These are phyloP conservation scores for Perca schrenkii DNA, from an alignment of 2,113 vertebrate genomes.

Conservation along the genomic window DNA sequence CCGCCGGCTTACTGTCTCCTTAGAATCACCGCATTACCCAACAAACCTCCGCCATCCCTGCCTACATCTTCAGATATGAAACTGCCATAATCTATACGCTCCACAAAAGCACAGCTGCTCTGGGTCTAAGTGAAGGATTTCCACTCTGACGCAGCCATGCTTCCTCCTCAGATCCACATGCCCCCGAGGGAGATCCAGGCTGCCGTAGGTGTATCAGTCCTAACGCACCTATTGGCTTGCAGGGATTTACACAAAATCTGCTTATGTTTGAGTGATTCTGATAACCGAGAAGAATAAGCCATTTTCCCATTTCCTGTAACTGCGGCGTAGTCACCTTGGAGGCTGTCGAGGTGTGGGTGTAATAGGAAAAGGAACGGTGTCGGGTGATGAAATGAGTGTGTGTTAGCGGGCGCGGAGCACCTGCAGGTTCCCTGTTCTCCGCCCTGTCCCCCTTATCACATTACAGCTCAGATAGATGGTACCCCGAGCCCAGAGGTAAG, in stretches of 20 bases:
- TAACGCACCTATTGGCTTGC: slow-evolving; percentile 25
- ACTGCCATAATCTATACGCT: slow-evolving; percentile 36
- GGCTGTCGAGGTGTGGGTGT: slow-evolving; percentile 46
- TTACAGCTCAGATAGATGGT: slow-evolving; percentile 78
- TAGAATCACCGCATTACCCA: slow-evolving; percentile 16
- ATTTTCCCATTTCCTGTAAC: slow-evolving; percentile 50
- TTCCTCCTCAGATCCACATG: slow-evolving; percentile 25
- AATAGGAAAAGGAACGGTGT: slow-evolving; percentile 58
- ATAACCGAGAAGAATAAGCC: slow-evolving; percentile 56
- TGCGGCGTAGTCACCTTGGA: slow-evolving; percentile 54
- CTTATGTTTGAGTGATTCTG: slow-evolving; percentile 52
- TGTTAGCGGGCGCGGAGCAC: slow-evolving; percentile 62
- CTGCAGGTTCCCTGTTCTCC: slow-evolving; percentile 63
- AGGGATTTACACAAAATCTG: slow-evolving; percentile 63
- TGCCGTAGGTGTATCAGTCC: slow-evolving; percentile 45
- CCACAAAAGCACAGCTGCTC: slow-evolving; percentile 28
- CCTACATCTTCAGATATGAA: slow-evolving; percentile 35
- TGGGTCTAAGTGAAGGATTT: slow-evolving; percentile 45
- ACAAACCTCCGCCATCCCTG: slow-evolving; percentile 10
- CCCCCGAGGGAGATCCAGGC: slow-evolving; percentile 31
- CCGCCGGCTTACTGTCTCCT: slow-evolving; percentile 29
- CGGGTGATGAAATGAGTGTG: slow-evolving; percentile 72
- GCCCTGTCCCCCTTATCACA: slow-evolving; percentile 77
- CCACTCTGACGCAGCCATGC: not conserved
- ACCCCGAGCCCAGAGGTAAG: slow-evolving; percentile 74